phyloP scores from a whole-genome alignment of 2,888 invertebrate genomes.

The Macrophya annulata region DNA sequence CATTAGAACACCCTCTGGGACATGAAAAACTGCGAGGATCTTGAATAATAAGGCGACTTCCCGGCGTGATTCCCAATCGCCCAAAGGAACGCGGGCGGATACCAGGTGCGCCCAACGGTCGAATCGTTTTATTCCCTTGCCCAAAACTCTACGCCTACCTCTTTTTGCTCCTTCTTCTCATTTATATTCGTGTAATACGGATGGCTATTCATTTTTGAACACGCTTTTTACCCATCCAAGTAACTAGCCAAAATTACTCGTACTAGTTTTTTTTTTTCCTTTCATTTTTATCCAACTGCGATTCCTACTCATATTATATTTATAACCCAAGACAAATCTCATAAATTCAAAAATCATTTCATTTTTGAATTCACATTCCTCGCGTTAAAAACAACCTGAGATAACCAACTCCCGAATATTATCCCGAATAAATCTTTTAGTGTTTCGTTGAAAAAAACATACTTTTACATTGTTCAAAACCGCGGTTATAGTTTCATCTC shows the following conservation, averaged over 20 bases:
- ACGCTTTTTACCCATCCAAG: conserved; percentile 11
- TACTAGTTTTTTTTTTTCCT: neutral
- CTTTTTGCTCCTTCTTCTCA: conserved; percentile 44
- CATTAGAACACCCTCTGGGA: conserved; percentile 56
- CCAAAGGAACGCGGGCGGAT: conserved; percentile 52
- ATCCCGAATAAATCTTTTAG: neutral
- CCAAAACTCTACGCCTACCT: conserved; percentile 30
- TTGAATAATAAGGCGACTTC: conserved; percentile 58
- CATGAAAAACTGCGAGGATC: conserved; percentile 58
- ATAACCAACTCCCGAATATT: neutral
- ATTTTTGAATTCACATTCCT: neutral
- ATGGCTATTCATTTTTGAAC: conserved; percentile 53
- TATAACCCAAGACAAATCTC: neutral
- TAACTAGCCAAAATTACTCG: conserved; percentile 12
- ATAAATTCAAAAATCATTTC: neutral
- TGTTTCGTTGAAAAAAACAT: neutral
- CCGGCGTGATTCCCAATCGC: conserved; percentile 58
- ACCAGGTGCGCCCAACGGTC: conserved; percentile 58
- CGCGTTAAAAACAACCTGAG: neutral
- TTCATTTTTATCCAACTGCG: neutral
- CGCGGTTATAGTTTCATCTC: neutral
- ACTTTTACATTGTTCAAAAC: neutral
- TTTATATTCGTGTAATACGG: conserved; percentile 57
- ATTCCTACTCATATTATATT: neutral
- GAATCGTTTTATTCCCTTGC: conserved; percentile 57